These are phyloP conservation scores for Lanius collurio DNA, from an alignment of 2,113 vertebrate genomes.

Conservation along the genomic window DNA sequence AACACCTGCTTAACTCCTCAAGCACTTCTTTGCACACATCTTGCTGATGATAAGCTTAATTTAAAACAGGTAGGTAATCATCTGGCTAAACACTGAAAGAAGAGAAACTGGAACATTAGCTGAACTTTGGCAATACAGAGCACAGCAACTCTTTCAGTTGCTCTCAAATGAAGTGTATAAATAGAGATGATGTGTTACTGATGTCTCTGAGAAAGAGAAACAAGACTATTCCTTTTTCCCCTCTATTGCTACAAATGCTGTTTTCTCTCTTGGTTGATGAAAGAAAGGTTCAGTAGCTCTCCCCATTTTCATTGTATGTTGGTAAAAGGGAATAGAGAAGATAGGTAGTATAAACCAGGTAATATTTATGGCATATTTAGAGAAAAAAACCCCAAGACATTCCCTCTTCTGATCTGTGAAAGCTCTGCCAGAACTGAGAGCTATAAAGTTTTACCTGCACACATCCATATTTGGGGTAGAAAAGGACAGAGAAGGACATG, in stretches of 20 bases:
- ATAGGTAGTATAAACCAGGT: not conserved
- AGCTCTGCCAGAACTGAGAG: not conserved
- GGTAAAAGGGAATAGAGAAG: not conserved
- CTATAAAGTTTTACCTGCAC: not conserved
- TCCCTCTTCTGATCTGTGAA: not conserved
- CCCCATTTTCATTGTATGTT: not conserved
- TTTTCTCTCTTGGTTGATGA: not conserved
- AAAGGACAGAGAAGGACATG: not conserved
- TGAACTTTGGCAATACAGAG: not conserved
- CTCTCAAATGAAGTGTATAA: not conserved
- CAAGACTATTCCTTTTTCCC: not conserved
- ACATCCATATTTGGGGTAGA: not conserved
- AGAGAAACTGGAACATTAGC: not conserved
- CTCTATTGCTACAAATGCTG: not conserved
- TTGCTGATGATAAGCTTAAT: not conserved
- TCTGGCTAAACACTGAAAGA: not conserved
- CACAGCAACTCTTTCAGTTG: not conserved
- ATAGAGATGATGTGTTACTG: not conserved
- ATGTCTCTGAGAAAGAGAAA: not conserved
- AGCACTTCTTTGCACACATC: not conserved
- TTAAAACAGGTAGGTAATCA: not conserved
- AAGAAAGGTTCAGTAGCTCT: not conserved
- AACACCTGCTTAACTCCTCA: not conserved
- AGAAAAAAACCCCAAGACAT: not conserved
- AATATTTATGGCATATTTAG: not conserved